Base-by-base conservation (phyloP, 2,113 vertebrate species). In the Gymnorhina tibicen region DNA sequence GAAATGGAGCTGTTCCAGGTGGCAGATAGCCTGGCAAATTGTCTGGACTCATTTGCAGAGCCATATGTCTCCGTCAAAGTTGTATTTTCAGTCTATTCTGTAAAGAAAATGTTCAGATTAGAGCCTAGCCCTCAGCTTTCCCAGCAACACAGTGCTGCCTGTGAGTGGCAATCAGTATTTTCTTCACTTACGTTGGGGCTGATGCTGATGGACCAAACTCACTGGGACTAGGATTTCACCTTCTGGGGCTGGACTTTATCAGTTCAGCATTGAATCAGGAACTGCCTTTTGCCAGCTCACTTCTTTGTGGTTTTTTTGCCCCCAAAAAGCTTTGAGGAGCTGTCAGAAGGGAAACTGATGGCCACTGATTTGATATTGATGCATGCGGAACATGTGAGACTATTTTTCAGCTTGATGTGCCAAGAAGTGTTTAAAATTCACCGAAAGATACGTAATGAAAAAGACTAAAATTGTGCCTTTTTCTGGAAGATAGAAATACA, bases 21-120 rank as follows among this genome's bases (percentile, higher is more conserved):
- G 96, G 70, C 86, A 90, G 63, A 85, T 95, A 94, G 79, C 62
- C 93, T 87, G 81, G 60, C 67, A 95, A 96, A 92, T 91, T 93
- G 53, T 94, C 84, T 96, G 93, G 50, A 85, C 79, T 72, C 60
- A 66, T 92, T 87, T 93, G 26, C 24, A 77, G 76, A 76, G 87
- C 95, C 82, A 70, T 95, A 91, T 91, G 89, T 95, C 91, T 97
- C 75, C 0, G 0, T 82, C 60, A 70, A 46, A 89, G 33, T 49
- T 78, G 55, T 66, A 67, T 87, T 96, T 93, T 96, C 93, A 37
- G 47, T 62, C 78, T 87, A 17, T 73, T 77, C 85, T 59, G 13
- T 77, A 46, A 72, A 93, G 56, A 89, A 94, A 87, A 64, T 39
- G 44, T 75, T 93, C 78, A 60, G 63, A 63, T 90, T 59, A 73